Percentiles rank a stretch among this genome's conserved stretches.
Evolutionary conservation across 2,797 vertebrate genomes (phyloP).

Genomic region (Sebastiscus tertius): DNA sequence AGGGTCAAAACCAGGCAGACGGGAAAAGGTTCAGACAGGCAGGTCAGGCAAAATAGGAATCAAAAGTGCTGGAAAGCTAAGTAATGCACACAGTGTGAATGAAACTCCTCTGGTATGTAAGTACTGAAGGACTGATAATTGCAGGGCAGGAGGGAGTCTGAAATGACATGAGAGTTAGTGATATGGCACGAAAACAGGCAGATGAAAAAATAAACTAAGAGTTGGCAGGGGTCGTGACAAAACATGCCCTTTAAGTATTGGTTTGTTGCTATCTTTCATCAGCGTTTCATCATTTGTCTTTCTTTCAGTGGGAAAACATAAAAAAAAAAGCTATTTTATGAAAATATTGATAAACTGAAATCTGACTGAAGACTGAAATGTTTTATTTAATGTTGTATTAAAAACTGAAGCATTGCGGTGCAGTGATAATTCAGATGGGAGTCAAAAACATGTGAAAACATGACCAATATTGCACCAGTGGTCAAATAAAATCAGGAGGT

Average conservation of each 20-base stretch:
- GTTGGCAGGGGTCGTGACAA: background rate
- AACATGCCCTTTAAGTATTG: background rate
- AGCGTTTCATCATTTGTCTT: background rate
- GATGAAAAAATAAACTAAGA: background rate
- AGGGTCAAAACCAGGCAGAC: background rate
- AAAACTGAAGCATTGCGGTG: background rate
- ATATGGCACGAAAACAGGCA: background rate
- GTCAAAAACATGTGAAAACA: constrained; percentile 11
- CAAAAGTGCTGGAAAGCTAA: background rate
- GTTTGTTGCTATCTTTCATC: background rate
- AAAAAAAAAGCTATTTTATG: background rate
- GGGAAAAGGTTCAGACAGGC: background rate
- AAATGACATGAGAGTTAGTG: background rate
- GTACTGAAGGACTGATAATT: background rate
- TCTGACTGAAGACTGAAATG: background rate
- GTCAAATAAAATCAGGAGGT: constrained; percentile 54
- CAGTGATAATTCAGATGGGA: background rate
- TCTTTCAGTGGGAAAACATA: background rate
- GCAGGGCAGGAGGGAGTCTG: background rate
- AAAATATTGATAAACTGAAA: background rate
- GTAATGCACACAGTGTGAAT: background rate
- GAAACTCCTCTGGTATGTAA: background rate
- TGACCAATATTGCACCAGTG: constrained; percentile 16
- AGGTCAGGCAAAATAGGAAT: background rate
- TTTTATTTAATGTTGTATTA: background rate